Conservation (phyloP, 2,797 vertebrate species). For the Gallinago solitaria region DNA sequence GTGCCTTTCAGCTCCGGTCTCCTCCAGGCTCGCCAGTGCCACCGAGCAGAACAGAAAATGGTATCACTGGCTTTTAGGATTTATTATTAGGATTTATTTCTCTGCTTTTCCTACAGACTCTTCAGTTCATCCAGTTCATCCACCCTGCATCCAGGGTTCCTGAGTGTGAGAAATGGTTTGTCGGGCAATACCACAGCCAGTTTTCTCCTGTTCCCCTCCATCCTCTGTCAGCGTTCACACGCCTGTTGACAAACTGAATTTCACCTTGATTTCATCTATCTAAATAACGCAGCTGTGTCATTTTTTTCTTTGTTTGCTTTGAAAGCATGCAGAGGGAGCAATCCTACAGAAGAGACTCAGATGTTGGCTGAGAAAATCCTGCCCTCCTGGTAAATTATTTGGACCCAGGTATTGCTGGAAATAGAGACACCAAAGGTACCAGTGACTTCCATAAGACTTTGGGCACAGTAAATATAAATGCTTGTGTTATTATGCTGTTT, state of each 20-base stretch:
- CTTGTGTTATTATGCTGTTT: not conserved
- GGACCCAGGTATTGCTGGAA: not conserved
- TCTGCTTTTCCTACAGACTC: not conserved
- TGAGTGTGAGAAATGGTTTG: constrained; percentile 7
- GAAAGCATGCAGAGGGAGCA: not conserved
- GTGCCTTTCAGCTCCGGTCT: not conserved
- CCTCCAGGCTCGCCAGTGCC: not conserved
- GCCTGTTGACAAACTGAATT: not conserved
- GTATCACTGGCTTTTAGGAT: not conserved
- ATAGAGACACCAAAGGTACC: not conserved
- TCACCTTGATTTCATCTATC: constrained; percentile 21
- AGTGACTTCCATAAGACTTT: not conserved
- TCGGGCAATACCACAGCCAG: not conserved
- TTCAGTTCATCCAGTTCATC: not conserved
- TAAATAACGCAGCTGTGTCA: not conserved
- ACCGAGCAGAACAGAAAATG: not conserved
- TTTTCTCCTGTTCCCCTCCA: not conserved
- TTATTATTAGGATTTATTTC: not conserved
- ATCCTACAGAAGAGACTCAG: not conserved
- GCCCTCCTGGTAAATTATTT: rapidly evolving
- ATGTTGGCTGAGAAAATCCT: not conserved
- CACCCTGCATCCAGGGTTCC: not conserved
- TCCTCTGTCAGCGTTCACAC: constrained; percentile 20
- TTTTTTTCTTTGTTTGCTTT: not conserved
- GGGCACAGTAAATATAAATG: not conserved